Base-by-base conservation (phyloP, 2,797 vertebrate genomes). In the Macrochelys suwanniensis region DNA sequence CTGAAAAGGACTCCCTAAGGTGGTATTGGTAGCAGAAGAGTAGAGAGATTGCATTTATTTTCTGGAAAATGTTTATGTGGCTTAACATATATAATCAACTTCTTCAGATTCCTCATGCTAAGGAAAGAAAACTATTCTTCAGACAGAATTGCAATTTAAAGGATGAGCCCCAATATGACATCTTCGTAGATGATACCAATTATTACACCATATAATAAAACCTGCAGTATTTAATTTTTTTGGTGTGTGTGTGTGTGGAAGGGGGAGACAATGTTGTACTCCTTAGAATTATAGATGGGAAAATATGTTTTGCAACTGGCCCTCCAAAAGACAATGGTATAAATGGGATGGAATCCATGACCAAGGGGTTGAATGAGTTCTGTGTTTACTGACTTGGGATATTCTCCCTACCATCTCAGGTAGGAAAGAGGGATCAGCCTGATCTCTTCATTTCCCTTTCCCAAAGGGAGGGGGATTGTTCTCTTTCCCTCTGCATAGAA, bases 371-470 rank as follows among this genome's bases (percentile, higher is more conserved):
- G 1, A 7, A 85, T 84, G 51, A 82, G 17, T 51, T 0, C 0
- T 47, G 82, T 42, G 57, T n/a, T 68, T 83, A 33, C 0, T 83
- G 0, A 88, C 92, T 94, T 92, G 37, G 50, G 47, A 56, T 56
- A 56, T 25, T 56, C 54, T 56, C 54, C 23, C 54, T 56, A 56
- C 54, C 54, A 56, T 25, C 23, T 56, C 26, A 26, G 56, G 26
- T 57, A 57, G 11, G 56, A 57, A 57, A 57, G 56, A 57, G 26
- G 56, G 56, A 28, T 85, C 12, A 45, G 68, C 82, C 1, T 31
- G 33, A 33, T 92, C 93, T 94, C 65, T 87, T 89, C 1, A 77
- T 85, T 92, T 95, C 23, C 50, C 71, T 90, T n/a, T 4, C 28
- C 80, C 74, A 42, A 88, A 89, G 31, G 61, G 85, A 11, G 8